phyloP scores from a whole-genome alignment of 2,113 vertebrate species.

The Anoplopoma fimbria region DNA sequence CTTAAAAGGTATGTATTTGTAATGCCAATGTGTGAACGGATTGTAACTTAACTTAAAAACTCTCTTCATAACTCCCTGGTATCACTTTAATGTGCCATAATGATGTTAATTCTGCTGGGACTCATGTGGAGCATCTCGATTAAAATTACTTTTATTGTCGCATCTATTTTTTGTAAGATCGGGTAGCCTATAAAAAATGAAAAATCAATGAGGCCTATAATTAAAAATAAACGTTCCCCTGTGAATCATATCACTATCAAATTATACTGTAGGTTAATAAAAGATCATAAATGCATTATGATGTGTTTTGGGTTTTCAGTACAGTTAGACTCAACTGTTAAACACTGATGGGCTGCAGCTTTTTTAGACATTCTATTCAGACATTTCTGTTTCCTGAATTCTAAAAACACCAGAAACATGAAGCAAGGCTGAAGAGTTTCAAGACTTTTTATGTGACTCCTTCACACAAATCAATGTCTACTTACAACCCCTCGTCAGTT shows the following conservation, averaged over 20 bases:
- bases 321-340: background rate
- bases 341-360: background rate
- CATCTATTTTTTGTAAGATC: background rate
- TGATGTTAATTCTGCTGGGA: background rate
- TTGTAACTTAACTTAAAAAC: background rate
- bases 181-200: background rate
- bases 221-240: slow-evolving; percentile 15
- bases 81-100: background rate
- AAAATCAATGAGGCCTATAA: slow-evolving; percentile 1
- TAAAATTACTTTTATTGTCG: background rate
- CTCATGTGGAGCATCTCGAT: background rate
- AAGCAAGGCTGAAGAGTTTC: background rate
- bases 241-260: slow-evolving; percentile 1
- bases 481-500: background rate
- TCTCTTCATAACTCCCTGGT: background rate
- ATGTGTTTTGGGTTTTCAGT: background rate
- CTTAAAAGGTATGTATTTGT: background rate
- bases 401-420: background rate
- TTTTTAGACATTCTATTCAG: background rate
- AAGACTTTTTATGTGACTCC: background rate
- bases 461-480: background rate
- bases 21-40: background rate
- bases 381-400: background rate
- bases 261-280: slow-evolving; percentile 19
- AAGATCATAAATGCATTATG: background rate